phyloP scores from a whole-genome alignment of 1,140 invertebrate species.

The Drosophila punjabiensis region DNA sequence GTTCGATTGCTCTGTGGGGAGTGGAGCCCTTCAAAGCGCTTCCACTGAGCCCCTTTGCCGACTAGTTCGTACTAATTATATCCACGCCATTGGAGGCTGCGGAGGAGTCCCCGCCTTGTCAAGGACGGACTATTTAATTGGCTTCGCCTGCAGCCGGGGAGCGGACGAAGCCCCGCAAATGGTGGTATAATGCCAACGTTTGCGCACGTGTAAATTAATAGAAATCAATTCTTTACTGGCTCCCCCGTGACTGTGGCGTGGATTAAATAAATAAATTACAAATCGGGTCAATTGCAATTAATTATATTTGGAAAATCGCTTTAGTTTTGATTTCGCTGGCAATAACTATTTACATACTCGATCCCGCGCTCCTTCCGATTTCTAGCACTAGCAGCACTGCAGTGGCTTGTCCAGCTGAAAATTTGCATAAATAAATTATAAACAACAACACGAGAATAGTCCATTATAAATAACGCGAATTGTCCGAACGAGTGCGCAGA shows the following conservation, averaged over 20 bases:
- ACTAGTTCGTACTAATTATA: conserved; percentile 41
- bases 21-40: conserved; percentile 32
- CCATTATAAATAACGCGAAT: conserved; percentile 65
- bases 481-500: conserved; percentile 27
- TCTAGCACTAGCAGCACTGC: conserved; percentile 19
- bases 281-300: conserved; percentile 75
- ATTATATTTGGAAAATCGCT: conserved; percentile 69
- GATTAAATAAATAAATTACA: conserved; percentile 69
- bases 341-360: conserved; percentile 53
- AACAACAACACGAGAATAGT: conserved; percentile 71
- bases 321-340: conserved; percentile 64
- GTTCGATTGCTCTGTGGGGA: conserved; percentile 1
- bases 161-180: conserved; percentile 4
- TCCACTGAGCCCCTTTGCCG: conserved; percentile 23
- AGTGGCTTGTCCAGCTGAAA: conserved; percentile 38
- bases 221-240: conserved; percentile 30
- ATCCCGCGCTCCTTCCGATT: conserved; percentile 6
- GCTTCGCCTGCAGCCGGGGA: neutral
- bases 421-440: conserved; percentile 83
- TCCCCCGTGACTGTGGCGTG: conserved; percentile 13
- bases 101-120: conserved; percentile 4
- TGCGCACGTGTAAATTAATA: conserved; percentile 39
- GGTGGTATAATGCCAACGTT: conserved; percentile 29
- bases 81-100: neutral
- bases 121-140: conserved; percentile 26